Evolutionary conservation across 2,888 invertebrate species (phyloP).

Genomic region (Drosophila ustulata): DNA sequence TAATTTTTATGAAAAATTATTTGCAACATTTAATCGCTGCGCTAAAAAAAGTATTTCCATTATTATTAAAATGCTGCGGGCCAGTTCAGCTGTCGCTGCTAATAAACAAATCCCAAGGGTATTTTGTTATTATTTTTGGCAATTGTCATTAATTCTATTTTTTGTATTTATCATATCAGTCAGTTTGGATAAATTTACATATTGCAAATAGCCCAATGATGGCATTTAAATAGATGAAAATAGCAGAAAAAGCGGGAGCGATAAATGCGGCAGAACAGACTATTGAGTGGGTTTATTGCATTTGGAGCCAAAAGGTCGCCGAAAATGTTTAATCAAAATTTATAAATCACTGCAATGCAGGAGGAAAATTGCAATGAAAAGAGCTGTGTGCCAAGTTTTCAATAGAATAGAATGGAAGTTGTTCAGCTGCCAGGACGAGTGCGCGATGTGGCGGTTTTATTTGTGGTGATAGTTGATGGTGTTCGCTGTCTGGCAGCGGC

Average conservation of each 20-base stretch:
- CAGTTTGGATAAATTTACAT: constrained; percentile 16
- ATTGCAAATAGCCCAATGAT: constrained; percentile 18
- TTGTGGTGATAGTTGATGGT: constrained; percentile 14
- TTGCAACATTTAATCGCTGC: too few relatives aligned
- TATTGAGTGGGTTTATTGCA: constrained; percentile 29
- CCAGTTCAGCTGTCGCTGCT: background rate
- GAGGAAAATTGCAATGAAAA: constrained; percentile 25
- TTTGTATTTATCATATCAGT: constrained; percentile 5
- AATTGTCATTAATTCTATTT: constrained; percentile 6
- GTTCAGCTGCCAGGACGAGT: constrained; percentile 42
- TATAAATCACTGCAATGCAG: constrained; percentile 62
- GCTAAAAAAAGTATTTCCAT: too few relatives aligned
- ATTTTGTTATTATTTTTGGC: background rate
- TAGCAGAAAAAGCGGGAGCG: background rate
- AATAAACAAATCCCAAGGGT: constrained; percentile 4
- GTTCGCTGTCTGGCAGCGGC: constrained; percentile 37
- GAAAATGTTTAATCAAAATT: constrained; percentile 57
- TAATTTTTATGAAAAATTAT: background rate
- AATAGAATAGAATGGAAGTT: constrained; percentile 45
- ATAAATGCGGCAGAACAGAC: background rate
- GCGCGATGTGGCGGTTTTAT: constrained; percentile 26
- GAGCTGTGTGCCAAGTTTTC: constrained; percentile 53
- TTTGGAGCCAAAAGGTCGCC: constrained; percentile 27
- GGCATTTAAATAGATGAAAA: constrained; percentile 20
- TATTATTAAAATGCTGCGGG: too few relatives aligned